A percentile compares a stretch with the other conserved stretches of the same genome.
Evolutionary conservation across 2,888 invertebrate genomes (phyloP).

Genomic region (Sericinus montela): DNA sequence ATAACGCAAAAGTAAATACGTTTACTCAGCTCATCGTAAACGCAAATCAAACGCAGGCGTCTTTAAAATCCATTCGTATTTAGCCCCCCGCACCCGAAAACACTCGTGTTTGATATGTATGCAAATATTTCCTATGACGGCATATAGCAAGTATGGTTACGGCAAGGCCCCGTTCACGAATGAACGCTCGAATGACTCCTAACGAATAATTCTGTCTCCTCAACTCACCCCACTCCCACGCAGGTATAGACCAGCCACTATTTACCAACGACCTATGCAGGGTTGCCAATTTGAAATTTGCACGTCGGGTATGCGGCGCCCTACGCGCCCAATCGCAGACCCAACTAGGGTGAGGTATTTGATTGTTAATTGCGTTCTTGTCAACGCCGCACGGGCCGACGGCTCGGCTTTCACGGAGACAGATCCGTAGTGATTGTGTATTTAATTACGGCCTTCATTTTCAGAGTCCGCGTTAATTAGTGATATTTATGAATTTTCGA

Average conservation of each 20-base stretch:
- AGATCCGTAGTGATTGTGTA: conserved; percentile 19
- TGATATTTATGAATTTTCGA: too few relatives aligned
- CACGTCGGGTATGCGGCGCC: conserved; percentile 39
- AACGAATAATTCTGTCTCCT: conserved; percentile 54
- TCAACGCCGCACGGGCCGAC: conserved; percentile 31
- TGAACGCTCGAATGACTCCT: conserved; percentile 70
- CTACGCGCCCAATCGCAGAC: conserved; percentile 45
- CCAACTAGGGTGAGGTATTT: conserved; percentile 33
- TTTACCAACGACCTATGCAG: conserved; percentile 53
- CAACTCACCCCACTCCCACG: conserved; percentile 34
- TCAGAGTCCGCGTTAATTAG: neutral
- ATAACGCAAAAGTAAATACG: conserved; percentile 11
- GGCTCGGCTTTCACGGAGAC: conserved; percentile 25
- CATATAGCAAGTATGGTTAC: conserved; percentile 64
- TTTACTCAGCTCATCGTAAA: conserved; percentile 32
- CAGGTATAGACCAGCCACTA: conserved; percentile 33
- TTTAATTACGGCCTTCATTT: conserved; percentile 3
- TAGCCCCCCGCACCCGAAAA: conserved; percentile 31
- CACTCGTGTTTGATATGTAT: conserved; percentile 64
- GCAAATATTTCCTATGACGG: conserved; percentile 71
- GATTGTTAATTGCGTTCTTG: conserved; percentile 72
- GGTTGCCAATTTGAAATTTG: conserved; percentile 61
- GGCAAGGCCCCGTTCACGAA: conserved; percentile 64
- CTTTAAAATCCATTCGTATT: conserved; percentile 35
- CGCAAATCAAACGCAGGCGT: conserved; percentile 32